Percentiles rank a stretch among this genome's conserved stretches.
Conservation (phyloP, 2,113 vertebrate genomes). For the Phasianus colchicus region DNA sequence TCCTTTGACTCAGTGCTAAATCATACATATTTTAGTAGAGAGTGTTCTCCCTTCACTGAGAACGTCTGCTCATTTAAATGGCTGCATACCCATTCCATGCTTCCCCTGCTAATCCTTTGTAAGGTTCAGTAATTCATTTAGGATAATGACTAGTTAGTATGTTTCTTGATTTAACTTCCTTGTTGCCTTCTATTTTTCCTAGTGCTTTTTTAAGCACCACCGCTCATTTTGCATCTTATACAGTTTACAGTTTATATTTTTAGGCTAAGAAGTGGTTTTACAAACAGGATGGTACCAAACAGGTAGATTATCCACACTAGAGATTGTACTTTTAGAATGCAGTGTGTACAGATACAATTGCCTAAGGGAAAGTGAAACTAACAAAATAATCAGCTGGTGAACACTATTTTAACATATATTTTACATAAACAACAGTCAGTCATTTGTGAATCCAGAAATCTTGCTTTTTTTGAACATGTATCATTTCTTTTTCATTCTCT, state of each 20-base stretch:
- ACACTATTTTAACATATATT: conserved; percentile 77
- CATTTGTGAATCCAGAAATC: conserved; percentile 77
- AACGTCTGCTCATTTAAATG: conserved; percentile 45
- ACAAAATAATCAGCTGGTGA: conserved; percentile 77
- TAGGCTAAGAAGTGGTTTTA: conserved; percentile 79
- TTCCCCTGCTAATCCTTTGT: conserved; percentile 53
- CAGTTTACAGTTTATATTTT: conserved; percentile 80
- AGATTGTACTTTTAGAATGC: conserved; percentile 75
- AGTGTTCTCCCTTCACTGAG: conserved; percentile 56
- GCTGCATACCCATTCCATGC: conserved; percentile 51
- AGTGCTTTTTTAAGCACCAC: conserved; percentile 69
- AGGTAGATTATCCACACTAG: conserved; percentile 81
- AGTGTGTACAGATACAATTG: conserved; percentile 81
- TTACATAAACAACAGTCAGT: conserved; percentile 74
- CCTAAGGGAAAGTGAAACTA: conserved; percentile 84
- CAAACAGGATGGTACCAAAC: conserved; percentile 79
- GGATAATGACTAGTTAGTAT: conserved; percentile 50
- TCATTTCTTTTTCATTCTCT: conserved; percentile 70
- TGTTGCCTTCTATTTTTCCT: conserved; percentile 67
- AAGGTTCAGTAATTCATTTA: conserved; percentile 65
- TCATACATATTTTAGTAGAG: conserved; percentile 34
- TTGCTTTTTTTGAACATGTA: conserved; percentile 70
- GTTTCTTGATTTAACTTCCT: conserved; percentile 65
- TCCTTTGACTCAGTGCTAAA: conserved; percentile 51
- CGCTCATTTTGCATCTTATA: conserved; percentile 78